Evolutionary conservation across 2,888 invertebrate species (phyloP), one percentile per base, ranked within the genome.

Genomic region (Acronicta alni): DNA sequence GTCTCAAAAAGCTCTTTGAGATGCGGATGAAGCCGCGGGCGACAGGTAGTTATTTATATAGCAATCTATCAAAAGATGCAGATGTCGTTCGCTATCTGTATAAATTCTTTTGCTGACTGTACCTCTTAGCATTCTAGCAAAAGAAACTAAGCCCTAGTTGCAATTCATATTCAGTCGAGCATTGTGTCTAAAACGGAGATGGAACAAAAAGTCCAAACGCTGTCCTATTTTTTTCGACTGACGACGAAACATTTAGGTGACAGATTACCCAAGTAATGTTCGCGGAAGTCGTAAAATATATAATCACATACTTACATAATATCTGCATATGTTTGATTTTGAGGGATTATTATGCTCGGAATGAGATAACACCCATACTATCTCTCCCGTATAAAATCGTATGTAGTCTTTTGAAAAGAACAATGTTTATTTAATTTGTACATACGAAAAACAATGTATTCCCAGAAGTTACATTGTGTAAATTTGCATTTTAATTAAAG

Each of bases 241-340:
- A 42, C 41, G 37, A 23, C 43, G 12, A 38, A 44, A 38, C 47
- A 47, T 67, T 69, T 72, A 23, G 46, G 45, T 35, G 62, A 72
- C 46, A 60, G 61, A 72, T 67, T 72, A 72, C 47, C 0, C 16
- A 35, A 42, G 54, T 67, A 52, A 54, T 66, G 49, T 49, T 45
- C 12, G 60, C 35, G 46, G 44, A 54, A 60, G 9, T 48, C 42
- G 32, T 60, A 60, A 60, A 56, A 26, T 52, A 45, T 51, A 61
- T 57, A 54, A 53, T 20, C 55, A 45, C 51, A 61, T 57, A 54
- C 56, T 61, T 57, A 72, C 39, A 57, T 37, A 56, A 72, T 26
- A 57, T 45, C 53, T 60, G 23, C 44, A 18, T 58, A 41, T 8
- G 41, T 42, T 26, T 72, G 35, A 60, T 61, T 52, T 67, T 49